Evolutionary conservation across 92 coral and sea anemone genomes (phyloP), one percentile per base, ranked within the genome.

Genomic region (Scolanthus callimorphus): DNA sequence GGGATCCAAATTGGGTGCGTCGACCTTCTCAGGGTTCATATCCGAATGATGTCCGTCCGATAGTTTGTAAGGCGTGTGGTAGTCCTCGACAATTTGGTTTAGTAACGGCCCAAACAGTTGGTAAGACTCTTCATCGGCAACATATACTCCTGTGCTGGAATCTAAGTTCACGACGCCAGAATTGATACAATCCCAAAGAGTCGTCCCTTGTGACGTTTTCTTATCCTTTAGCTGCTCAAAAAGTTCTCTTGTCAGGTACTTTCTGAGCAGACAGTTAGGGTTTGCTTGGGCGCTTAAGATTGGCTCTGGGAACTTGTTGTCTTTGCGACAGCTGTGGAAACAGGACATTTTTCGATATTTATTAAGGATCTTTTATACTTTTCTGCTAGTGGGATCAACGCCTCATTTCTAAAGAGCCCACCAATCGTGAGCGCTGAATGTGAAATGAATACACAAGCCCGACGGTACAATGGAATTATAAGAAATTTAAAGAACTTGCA

Each of bases 11-110:
- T 80, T 78, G 0, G 94, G 89, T 26, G 88, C 83, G 13, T 84
- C 76, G 20, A 90, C 79, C 51, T 80, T 79, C 37, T 74, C 85
- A 0, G 94, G 78, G 31, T 90, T 79, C 97, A 90, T 90, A 61
- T 87, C 91, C 1, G 94, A 77, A 21, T 46, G 62, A 67, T 85
- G 95, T 2, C 83, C 80, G 56, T 85, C 77, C 13, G 41, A 60
- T 0, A 82, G 89, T 51, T 81, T 85, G 81, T 85, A 85, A 27
- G 89, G 89, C 1, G 71, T 27, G 61, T 90, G 97, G 60, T 90
- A 90, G 37, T 81, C 90, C 69, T 90, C 89, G 30, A 90, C 81
- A 37, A 86, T 37, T 27, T 69, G 62, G 41, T 79, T 51, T n/a
- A 85, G 55, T 31, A 85, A 51, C 0, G 71, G 54, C 19, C 60